These are phyloP conservation scores for Sturmia bella DNA, from an alignment of 2,888 invertebrate genomes.

Conservation along the genomic window DNA sequence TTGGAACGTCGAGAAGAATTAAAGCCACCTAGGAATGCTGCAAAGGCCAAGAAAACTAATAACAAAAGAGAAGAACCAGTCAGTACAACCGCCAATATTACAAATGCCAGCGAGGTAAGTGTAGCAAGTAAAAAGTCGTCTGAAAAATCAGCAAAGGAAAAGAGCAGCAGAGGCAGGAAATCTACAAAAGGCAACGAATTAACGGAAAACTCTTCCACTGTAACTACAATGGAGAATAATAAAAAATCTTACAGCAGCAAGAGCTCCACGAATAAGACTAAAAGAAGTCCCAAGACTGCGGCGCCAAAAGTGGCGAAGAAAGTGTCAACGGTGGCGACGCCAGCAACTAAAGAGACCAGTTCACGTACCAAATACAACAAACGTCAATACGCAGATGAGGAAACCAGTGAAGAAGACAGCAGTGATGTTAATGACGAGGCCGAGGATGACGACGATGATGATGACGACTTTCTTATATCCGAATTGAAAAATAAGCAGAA, in stretches of 20 bases:
- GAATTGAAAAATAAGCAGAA: slow-evolving; percentile 55
- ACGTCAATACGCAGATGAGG: slow-evolving; percentile 30
- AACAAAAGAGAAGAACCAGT: slow-evolving; percentile 60
- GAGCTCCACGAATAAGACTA: slow-evolving; percentile 15
- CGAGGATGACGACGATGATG: slow-evolving; percentile 50
- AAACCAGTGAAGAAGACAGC: slow-evolving; percentile 32
- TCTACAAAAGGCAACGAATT: slow-evolving; percentile 8
- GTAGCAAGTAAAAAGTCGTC: slow-evolving; percentile 13
- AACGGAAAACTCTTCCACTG: slow-evolving; percentile 13
- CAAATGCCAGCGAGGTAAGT: slow-evolving; percentile 27
- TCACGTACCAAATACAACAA: slow-evolving; percentile 29
- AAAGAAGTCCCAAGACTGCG: slow-evolving; percentile 19
- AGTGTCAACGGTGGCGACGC: too few species aligned
- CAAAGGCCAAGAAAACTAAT: slow-evolving; percentile 46
- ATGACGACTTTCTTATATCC: slow-evolving; percentile 63
- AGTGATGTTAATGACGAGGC: slow-evolving; percentile 5
- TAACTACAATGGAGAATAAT: slow-evolving; percentile 27
- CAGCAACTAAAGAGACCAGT: slow-evolving; percentile 15
- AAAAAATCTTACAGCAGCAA: slow-evolving; percentile 44
- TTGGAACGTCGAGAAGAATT: slow-evolving; percentile 19
- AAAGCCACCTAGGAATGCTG: slow-evolving; percentile 38
- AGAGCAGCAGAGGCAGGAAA: slow-evolving; percentile 45
- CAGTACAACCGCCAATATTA: slow-evolving; percentile 40
- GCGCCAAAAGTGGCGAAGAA: slow-evolving; percentile 37
- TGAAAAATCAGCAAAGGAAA: slow-evolving; percentile 27